Evolutionary conservation across 2,797 vertebrate species (phyloP), one percentile per base, ranked within the genome.

Genomic region (Gallinago nigripennis): DNA sequence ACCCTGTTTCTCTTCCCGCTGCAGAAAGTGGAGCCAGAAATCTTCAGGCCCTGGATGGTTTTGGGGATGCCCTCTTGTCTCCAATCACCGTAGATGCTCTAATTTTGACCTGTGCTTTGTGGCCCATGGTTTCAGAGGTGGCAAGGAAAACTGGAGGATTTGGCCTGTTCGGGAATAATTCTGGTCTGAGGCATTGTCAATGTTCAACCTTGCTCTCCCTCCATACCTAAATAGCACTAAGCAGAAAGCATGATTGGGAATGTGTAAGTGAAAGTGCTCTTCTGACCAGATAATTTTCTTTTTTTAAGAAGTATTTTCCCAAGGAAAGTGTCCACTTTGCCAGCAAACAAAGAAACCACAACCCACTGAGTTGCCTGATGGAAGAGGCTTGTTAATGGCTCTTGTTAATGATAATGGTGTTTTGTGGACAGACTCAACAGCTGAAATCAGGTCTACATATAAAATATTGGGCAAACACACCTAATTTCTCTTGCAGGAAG

Each of bases 361-460:
- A 81, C 9, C 48, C 16, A 50, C 45, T 8, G 24, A 81, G 50
- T 78, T 56, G 30, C 8, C 50, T 86, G 39, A 75, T 75, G 48
- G 88, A 90, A 86, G 43, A 81, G 31, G 20, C 10, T 79, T 69
- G 23, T 90, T 86, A 70, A 75, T 68, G 78, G 43, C 8, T 78
- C 18, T 46, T 86, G 8, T 75, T 89, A 87, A 92, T 82, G 71
- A 58, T 43, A 91, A 87, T 27, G 35, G 14, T 17, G 5, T 63
- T 87, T 66, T 56, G 37, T 48, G 27, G 46, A 33, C 27, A 82
- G 50, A 66, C 24, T 33, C 27, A 82, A 73, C 60, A 64, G 51
- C 56, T 70, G 41, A 63, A n/a, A 58, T 31, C 17, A 69, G 28
- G 28, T 43, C 61, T 58, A 51, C 1, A 0, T 0, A 0, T 70